phyloP scores from a whole-genome alignment of 1,140 invertebrate genomes.

The Orussus abietinus region DNA sequence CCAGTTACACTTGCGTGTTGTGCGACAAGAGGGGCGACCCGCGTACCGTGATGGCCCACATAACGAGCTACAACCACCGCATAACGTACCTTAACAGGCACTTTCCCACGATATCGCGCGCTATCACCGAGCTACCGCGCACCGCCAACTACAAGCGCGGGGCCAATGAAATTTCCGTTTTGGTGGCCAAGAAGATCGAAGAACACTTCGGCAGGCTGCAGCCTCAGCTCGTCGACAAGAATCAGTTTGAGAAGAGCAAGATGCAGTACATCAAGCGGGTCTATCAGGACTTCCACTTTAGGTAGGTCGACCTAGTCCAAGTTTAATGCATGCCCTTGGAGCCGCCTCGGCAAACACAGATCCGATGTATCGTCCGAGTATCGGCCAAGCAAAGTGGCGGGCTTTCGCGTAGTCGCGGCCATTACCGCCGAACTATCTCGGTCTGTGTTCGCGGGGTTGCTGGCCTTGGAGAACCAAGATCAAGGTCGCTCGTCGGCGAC shows the following conservation, averaged over 20 bases:
- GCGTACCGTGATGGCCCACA: slow-evolving; percentile 69
- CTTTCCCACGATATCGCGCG: slow-evolving; percentile 54
- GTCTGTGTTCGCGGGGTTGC: too few relatives aligned
- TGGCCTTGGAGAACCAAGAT: too few relatives aligned
- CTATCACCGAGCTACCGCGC: slow-evolving; percentile 48
- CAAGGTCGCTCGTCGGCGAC: too few relatives aligned
- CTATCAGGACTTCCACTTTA: slow-evolving; percentile 56
- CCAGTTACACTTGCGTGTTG: slow-evolving; percentile 68
- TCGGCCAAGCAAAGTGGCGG: too few relatives aligned
- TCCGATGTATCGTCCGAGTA: too few relatives aligned
- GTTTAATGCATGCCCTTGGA: too few relatives aligned
- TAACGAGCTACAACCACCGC: slow-evolving; percentile 69
- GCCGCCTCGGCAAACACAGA: too few relatives aligned
- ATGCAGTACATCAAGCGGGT: slow-evolving; percentile 56
- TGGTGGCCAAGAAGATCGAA: slow-evolving; percentile 61
- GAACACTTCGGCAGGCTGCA: slow-evolving; percentile 59
- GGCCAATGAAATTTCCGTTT: slow-evolving; percentile 53
- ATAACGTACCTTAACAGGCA: slow-evolving; percentile 58
- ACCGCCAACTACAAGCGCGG: slow-evolving; percentile 53
- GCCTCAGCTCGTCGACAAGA: slow-evolving; percentile 55
- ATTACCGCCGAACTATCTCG: too few relatives aligned
- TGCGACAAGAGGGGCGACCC: slow-evolving; percentile 73
- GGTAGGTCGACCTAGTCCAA: too few relatives aligned
- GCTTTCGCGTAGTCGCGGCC: too few relatives aligned
- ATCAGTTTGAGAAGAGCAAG: slow-evolving; percentile 56